A percentile compares a stretch with the other conserved stretches of the same genome.
phyloP scores from a whole-genome alignment of 2,797 vertebrate species.

The Etheostoma perlongum region DNA sequence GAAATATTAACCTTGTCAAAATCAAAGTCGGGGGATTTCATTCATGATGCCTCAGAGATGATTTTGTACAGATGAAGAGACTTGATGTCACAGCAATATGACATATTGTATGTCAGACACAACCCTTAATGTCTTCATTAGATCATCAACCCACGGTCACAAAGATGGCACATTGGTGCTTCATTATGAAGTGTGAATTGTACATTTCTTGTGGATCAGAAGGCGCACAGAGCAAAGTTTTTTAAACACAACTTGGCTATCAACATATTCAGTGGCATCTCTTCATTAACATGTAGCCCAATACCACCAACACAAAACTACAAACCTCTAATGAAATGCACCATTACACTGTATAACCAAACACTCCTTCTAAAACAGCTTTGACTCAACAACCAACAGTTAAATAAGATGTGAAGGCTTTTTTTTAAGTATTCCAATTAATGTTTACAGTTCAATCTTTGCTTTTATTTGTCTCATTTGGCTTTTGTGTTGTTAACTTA shows the following conservation, averaged over 20 bases:
- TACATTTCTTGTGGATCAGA: background rate
- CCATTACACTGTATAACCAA: background rate
- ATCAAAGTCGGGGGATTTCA: background rate
- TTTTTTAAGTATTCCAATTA: background rate
- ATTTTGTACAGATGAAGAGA: background rate
- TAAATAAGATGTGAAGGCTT: background rate
- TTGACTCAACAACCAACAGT: background rate
- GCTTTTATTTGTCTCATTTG: background rate
- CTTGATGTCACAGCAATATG: background rate
- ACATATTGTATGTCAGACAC: background rate
- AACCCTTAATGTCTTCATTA: background rate
- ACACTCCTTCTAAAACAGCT: background rate
- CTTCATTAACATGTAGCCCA: background rate
- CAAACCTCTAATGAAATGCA: background rate
- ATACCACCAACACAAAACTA: background rate
- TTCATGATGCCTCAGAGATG: background rate
- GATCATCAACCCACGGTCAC: background rate
- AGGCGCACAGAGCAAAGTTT: background rate
- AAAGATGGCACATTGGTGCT: background rate
- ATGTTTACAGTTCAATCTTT: background rate
- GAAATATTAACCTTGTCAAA: background rate
- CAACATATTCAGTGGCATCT: background rate
- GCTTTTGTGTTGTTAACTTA: constrained; percentile 1
- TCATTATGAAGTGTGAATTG: background rate
- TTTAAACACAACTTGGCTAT: background rate